A percentile compares a stretch with the other conserved stretches of the same genome.
Conservation (phyloP, 2,113 vertebrate species). For the Lophius piscatorius region DNA sequence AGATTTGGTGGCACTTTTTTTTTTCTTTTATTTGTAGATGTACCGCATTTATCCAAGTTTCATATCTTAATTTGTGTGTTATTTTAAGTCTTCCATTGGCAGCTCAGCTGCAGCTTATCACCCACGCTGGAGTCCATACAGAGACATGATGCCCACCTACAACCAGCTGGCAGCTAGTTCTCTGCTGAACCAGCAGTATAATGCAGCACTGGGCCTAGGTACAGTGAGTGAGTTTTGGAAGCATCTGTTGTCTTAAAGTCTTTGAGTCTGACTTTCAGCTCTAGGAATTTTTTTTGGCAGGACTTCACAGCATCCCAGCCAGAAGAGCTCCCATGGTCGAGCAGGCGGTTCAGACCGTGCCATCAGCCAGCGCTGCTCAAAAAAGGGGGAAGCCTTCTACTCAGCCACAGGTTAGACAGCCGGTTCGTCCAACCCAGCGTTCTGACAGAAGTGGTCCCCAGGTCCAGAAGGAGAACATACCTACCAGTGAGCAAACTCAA, state of each 20-base stretch:
- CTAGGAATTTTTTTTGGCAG: neutral
- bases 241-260: neutral
- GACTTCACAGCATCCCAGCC: slow-evolving; percentile 65
- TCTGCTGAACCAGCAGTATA: slow-evolving; percentile 94
- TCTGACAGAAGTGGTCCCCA: slow-evolving; percentile 56
- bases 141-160: slow-evolving; percentile 88
- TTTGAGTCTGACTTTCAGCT: too few relatives aligned
- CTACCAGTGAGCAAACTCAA: slow-evolving; percentile 45
- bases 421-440: slow-evolving; percentile 49
- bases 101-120: slow-evolving; percentile 85
- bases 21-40: neutral
- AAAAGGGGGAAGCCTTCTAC: slow-evolving; percentile 69
- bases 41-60: neutral
- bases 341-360: slow-evolving; percentile 94
- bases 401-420: slow-evolving; percentile 68
- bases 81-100: slow-evolving; percentile 88
- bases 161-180: slow-evolving; percentile 92
- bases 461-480: slow-evolving; percentile 63
- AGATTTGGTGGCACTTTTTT: neutral
- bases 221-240: slow-evolving; percentile 15
- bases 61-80: slow-evolving; percentile 22
- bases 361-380: slow-evolving; percentile 75
- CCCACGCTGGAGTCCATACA: slow-evolving; percentile 92
- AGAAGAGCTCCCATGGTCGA: slow-evolving; percentile 95
- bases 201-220: slow-evolving; percentile 90